Evolutionary conservation across 2,888 invertebrate genomes (phyloP), one percentile per base, ranked within the genome.

Genomic region (Tipula lateralis): DNA sequence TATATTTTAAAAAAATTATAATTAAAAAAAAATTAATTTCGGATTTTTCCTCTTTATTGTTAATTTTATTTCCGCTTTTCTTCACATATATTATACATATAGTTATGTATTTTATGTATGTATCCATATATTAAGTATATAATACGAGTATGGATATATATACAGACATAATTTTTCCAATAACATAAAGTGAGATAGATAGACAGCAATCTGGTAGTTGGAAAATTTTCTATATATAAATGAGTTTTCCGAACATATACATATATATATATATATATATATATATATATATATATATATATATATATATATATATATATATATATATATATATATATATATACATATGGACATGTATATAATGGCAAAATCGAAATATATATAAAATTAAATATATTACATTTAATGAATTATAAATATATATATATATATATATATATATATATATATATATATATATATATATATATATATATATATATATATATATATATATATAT

Each of bases 61-160:
- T 24, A 66, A 66, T 66, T 66, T 66, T 66, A 24, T 66, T 66
- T 66, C 66, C 66, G 66, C 66, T 66, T 66, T 66, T 24, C 66
- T 66, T 66, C 66, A 66, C 66, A 66, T 66, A 24, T 66, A 66
- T 66, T 66, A 66, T 66, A n/a, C n/a, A n/a, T n/a, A 44, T 44
- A 12, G 9, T 12, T 36, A 34, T 34, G 7, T 34, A 9, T 36
- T 44, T n/a, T 44, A 44, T 16, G 16, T 16, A 12, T 39, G 39
- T 66, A 66, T 66, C 19, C 7, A 24, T 66, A 50, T 50, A 66
- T 66, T 66, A 66, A 66, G 24, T 66, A 66, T 24, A 66, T 66
- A 66, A 66, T 66, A 66, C 24, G 66, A 66, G 66, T 66, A 66
- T 66, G 66, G 19, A 66, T 66, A 66, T 66, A 66, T n/a, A n/a